These are phyloP conservation scores for Myotis davidii DNA, from an alignment of 2,113 vertebrate genomes.

Conservation along the genomic window DNA sequence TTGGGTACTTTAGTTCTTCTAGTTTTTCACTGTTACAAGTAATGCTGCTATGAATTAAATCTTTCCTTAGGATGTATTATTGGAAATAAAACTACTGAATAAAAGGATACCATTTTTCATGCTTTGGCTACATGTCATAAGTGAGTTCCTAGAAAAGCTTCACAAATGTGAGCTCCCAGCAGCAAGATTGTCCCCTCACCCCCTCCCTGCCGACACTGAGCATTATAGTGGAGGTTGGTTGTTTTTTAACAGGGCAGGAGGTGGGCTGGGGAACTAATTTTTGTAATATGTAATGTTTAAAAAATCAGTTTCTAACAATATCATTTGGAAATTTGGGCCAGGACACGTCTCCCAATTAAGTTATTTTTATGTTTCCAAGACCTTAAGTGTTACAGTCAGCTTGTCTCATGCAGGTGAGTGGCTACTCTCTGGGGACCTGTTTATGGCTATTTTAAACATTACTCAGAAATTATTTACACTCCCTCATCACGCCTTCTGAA, in stretches of 20 bases:
- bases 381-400: background rate
- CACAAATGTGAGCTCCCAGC: background rate
- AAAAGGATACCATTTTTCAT: background rate
- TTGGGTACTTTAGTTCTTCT: background rate
- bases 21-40: background rate
- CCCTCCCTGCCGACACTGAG: background rate
- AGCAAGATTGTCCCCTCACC: background rate
- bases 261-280: background rate
- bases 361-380: constrained; percentile 33
- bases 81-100: background rate
- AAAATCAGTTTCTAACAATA: background rate
- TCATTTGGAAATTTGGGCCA: constrained; percentile 1
- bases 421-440: background rate
- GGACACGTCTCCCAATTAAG: background rate
- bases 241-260: background rate
- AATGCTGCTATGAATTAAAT: background rate
- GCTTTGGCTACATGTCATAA: background rate
- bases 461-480: constrained; percentile 1
- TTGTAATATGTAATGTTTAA: background rate
- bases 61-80: background rate
- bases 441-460: constrained; percentile 30
- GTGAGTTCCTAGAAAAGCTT: constrained; percentile 15
- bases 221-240: background rate
- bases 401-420: background rate
- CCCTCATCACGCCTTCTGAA: background rate